Percentiles rank a stretch among this genome's conserved stretches.
These are phyloP conservation scores for Yponomeuta plumbellus DNA, from an alignment of 2,888 invertebrate genomes.

Conservation along the genomic window DNA sequence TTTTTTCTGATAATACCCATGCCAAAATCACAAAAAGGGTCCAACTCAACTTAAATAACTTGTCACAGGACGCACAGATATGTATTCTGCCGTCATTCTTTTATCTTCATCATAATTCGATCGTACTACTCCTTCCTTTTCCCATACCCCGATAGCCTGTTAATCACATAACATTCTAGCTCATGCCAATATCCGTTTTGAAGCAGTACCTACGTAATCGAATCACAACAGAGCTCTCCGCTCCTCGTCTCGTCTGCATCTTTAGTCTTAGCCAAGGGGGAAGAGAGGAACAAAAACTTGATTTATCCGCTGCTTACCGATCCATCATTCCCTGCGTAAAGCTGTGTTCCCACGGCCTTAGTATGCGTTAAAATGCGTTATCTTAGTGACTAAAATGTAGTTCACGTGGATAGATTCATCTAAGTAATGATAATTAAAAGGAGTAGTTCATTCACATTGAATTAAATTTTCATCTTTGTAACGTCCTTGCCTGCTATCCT, in stretches of 20 bases:
- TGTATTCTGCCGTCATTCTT: too few species aligned
- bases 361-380: too few species aligned
- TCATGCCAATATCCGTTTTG: neutral
- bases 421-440: too few species aligned
- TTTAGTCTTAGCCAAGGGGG: neutral
- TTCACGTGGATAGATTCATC: too few species aligned
- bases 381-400: too few species aligned
- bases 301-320: conserved; percentile 56
- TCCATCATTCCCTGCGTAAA: conserved; percentile 60
- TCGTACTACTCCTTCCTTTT: neutral
- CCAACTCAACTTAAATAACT: too few species aligned
- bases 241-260: neutral
- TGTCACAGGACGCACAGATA: too few species aligned
- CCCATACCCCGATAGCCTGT: neutral
- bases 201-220: neutral
- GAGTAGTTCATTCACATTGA: too few species aligned
- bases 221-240: neutral
- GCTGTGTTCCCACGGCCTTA: conserved; percentile 13
- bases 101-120: neutral
- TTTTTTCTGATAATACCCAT: too few species aligned
- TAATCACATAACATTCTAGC: neutral
- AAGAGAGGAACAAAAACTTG: conserved; percentile 44
- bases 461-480: too few species aligned
- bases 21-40: too few species aligned
- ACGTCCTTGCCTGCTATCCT: too few species aligned